Evolutionary conservation across 2,797 vertebrate species (phyloP), one percentile per base, ranked within the genome.

Genomic region (Geotria australis): DNA sequence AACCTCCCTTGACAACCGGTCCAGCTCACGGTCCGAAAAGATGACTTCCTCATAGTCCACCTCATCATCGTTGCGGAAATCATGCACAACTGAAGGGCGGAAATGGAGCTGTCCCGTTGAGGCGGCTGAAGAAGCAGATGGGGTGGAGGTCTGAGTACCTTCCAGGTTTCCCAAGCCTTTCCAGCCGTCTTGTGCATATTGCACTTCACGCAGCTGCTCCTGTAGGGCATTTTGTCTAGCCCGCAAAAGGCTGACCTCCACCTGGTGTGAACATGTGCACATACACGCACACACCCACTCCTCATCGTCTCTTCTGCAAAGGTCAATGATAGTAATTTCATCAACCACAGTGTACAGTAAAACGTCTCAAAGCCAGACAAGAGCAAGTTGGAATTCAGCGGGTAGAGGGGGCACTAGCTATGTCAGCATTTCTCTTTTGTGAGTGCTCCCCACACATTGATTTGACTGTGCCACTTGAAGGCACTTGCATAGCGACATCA

Each of bases 11-110:
- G 85, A 86, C 63, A 96, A 71, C 46, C 76, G 77, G 69, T 95
- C 94, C 70, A 96, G 95, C 75, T 98, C 89, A 67, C 86, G 84
- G 60, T 96, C 88, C 2, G 83, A 94, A 76, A 80, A 94, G 63
- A 98, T 75, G 15, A 85, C 66, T 10, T 98, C 91, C 12, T 80
- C 77, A 61, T 96, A 77, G 69, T 98, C 91, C 77, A 93, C 77
- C 58, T 83, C 81, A 38, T 95, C 81, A 38, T 95, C 84, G 0
- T 75, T 68, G 11, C 81, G 81, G 67, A 88, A 91, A 59, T 72
- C 75, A 12, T 71, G 62, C 48, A 73, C 70, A 56, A 38, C 24
- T 24, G 24, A 38, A 24, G 24, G 38, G 24, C 24, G 24, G 24
- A 38, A 38, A 38, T 38, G 24, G 24, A 38, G 24, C 24, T 38